Percentiles rank a stretch among this genome's conserved stretches.
Evolutionary conservation across 2,113 vertebrate genomes (phyloP).

Genomic region (Genyomyrus donnyi): DNA sequence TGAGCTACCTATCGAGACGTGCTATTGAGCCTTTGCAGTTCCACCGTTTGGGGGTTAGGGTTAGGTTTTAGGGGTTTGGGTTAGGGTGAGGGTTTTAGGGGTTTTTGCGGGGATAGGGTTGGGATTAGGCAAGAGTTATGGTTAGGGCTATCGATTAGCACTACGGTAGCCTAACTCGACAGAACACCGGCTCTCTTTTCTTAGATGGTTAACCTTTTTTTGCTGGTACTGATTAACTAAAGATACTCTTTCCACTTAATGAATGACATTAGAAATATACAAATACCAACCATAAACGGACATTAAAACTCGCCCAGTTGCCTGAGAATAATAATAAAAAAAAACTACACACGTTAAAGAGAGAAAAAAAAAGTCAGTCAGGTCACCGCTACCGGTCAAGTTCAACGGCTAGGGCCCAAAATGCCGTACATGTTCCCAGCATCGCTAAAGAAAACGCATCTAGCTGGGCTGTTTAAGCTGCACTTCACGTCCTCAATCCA

Average conservation of each 20-base stretch:
- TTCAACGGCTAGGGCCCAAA: background rate
- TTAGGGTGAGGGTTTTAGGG: no score
- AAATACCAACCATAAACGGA: background rate
- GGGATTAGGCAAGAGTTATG: no score
- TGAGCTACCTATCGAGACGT: no score
- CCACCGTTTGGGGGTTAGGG: no score
- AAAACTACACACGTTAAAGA: background rate
- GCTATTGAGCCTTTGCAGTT: no score
- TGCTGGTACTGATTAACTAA: no score
- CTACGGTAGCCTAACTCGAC: no score
- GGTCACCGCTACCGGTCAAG: background rate
- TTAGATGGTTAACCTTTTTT: no score
- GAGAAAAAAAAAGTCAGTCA: background rate
- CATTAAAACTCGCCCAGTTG: background rate
- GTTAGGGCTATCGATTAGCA: no score
- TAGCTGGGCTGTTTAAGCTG: background rate
- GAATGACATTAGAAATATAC: background rate
- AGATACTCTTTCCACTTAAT: background rate
- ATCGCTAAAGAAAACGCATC: background rate
- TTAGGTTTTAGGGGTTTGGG: no score
- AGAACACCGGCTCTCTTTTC: no score
- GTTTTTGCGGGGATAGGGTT: no score
- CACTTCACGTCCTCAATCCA: background rate
- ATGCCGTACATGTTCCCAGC: background rate
- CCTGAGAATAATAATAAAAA: background rate